phyloP scores from a whole-genome alignment of 2,113 vertebrate species.

The Cranoglanis bouderius region DNA sequence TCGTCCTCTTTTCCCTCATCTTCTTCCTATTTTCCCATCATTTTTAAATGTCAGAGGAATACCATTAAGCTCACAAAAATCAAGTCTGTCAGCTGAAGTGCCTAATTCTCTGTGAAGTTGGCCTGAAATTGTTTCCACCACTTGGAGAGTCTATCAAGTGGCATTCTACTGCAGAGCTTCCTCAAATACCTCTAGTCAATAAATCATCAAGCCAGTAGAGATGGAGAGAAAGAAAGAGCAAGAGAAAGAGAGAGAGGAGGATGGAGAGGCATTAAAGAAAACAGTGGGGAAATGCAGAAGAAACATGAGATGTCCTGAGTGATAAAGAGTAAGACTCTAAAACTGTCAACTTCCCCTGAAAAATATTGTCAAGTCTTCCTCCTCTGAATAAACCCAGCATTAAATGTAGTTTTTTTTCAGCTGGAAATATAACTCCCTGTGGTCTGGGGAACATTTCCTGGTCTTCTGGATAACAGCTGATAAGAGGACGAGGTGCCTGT shows the following conservation, averaged over 20 bases:
- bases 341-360: not conserved
- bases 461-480: conserved; percentile 16
- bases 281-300: conserved; percentile 2
- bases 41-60: not conserved
- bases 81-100: conserved; percentile 65
- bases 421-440: not conserved
- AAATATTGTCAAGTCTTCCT: not conserved
- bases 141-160: conserved; percentile 65
- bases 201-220: conserved; percentile 63
- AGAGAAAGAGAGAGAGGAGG: conserved; percentile 14
- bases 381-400: not conserved
- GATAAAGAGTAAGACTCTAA: conserved; percentile 21
- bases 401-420: not conserved
- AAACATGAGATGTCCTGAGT: not conserved
- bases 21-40: not conserved
- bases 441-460: not conserved
- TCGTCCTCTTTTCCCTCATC: not conserved
- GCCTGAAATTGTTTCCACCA: conserved; percentile 70
- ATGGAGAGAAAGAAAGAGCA: conserved; percentile 23
- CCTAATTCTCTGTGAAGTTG: conserved; percentile 75
- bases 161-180: conserved; percentile 62
- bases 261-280: conserved; percentile 6
- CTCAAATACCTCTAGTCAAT: conserved; percentile 69
- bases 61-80: conserved; percentile 58
- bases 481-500: not conserved